Conservation (phyloP, 2,797 vertebrate species). For the Takifugu rubripes region DNA sequence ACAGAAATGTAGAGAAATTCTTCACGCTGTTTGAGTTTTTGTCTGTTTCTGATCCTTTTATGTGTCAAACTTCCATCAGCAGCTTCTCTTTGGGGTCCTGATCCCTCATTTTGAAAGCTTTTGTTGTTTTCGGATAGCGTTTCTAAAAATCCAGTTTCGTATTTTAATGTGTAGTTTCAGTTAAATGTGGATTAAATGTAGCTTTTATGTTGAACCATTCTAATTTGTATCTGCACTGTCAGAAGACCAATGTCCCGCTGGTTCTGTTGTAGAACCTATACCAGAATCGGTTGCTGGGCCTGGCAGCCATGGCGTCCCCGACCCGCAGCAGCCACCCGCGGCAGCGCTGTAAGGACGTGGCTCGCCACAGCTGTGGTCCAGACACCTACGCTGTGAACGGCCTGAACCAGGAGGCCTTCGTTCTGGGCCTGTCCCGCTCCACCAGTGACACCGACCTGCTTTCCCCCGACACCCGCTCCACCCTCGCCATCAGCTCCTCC, state of each 20-base stretch:
- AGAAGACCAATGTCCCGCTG: constrained; percentile 13
- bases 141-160: too few relatives aligned
- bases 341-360: constrained; percentile 86
- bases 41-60: too few relatives aligned
- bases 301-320: constrained; percentile 96
- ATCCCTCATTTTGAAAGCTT: too few relatives aligned
- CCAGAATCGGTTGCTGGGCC: constrained; percentile 93
- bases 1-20: too few relatives aligned
- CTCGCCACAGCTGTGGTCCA: constrained; percentile 86
- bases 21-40: too few relatives aligned
- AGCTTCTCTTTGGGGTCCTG: too few relatives aligned
- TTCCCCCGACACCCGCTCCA: constrained; percentile 90
- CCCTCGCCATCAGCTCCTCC: constrained; percentile 88
- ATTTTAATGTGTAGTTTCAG: too few relatives aligned
- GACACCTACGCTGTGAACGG: constrained; percentile 83
- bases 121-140: too few relatives aligned
- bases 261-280: constrained; percentile 86
- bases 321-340: constrained; percentile 86
- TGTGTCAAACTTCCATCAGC: too few relatives aligned
- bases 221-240: too few relatives aligned
- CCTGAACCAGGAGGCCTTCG: constrained; percentile 76
- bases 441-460: constrained; percentile 94
- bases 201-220: not conserved
- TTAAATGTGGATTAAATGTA: too few relatives aligned
- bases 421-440: constrained; percentile 83